Percentiles rank a stretch among this genome's conserved stretches.
Evolutionary conservation across 2,797 vertebrate species (phyloP).

Genomic region (Adrianichthys oophorus): DNA sequence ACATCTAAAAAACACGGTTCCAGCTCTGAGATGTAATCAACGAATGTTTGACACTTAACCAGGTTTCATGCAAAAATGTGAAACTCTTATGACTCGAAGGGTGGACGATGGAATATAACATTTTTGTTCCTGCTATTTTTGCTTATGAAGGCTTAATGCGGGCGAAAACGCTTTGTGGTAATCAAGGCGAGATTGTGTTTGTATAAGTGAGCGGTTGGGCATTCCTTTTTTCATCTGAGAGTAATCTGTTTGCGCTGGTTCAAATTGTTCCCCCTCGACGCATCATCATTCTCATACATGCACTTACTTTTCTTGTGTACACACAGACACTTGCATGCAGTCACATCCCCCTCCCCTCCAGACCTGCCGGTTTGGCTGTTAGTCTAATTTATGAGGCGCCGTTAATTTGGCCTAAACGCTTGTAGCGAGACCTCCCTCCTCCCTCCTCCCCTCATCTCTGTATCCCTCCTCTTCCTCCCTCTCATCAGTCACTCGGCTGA

Average conservation of each 20-base stretch:
- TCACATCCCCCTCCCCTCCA: conserved; percentile 40
- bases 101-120: conserved; percentile 20
- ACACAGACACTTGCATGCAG: conserved; percentile 13
- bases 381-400: conserved; percentile 79
- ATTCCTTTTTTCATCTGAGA: conserved; percentile 63
- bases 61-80: background rate
- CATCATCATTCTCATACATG: conserved; percentile 62
- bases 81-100: conserved; percentile 5
- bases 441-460: conserved; percentile 65
- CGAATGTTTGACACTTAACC: background rate
- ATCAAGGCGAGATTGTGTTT: conserved; percentile 65
- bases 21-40: background rate
- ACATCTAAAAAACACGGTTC: background rate
- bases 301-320: conserved; percentile 31
- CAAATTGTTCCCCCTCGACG: conserved; percentile 65
- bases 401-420: conserved; percentile 80
- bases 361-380: conserved; percentile 62
- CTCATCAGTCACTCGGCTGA: conserved; percentile 75
- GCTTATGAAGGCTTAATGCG: conserved; percentile 35
- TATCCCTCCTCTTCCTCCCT: conserved; percentile 51
- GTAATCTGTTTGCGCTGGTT: conserved; percentile 66
- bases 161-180: conserved; percentile 40
- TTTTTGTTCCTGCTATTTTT: conserved; percentile 33
- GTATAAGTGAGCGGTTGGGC: conserved; percentile 49
- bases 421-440: conserved; percentile 71